Evolutionary conservation across 2,113 vertebrate species (phyloP).

Genomic region (Aphelocoma coerulescens): DNA sequence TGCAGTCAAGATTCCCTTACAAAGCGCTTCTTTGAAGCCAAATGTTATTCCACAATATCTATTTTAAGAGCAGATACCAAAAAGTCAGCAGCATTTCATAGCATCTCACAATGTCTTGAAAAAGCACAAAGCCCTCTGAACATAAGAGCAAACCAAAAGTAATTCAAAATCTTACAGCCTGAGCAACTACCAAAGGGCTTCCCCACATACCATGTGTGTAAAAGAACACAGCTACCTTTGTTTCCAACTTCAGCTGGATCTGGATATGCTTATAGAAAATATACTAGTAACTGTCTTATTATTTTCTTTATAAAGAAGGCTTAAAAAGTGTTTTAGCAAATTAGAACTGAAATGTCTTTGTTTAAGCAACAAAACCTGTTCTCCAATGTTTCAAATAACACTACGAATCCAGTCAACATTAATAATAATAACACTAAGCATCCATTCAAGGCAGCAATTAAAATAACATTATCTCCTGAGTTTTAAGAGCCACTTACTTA

Average conservation of each 20-base stretch:
- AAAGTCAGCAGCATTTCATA: background rate
- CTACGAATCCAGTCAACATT: slow-evolving; percentile 18
- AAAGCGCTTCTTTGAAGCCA: background rate
- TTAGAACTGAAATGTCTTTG: slow-evolving; percentile 54
- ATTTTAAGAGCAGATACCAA: background rate
- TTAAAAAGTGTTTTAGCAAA: slow-evolving; percentile 29
- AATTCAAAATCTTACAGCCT: background rate
- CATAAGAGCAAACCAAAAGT: background rate
- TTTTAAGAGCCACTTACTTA: slow-evolving; percentile 42
- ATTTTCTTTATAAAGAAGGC: slow-evolving; percentile 21
- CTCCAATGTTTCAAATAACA: slow-evolving; percentile 9
- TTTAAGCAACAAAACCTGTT: slow-evolving; percentile 45
- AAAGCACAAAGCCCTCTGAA: background rate
- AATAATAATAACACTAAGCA: slow-evolving; percentile 59
- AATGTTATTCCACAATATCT: background rate
- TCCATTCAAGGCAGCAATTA: slow-evolving; percentile 52
- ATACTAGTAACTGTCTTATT: background rate
- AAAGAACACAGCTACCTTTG: background rate
- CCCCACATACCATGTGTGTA: background rate
- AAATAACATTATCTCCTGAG: slow-evolving; percentile 22
- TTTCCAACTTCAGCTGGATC: background rate
- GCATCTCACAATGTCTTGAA: background rate
- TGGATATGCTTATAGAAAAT: background rate
- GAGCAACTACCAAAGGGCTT: background rate
- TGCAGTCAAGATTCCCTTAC: background rate